These are phyloP conservation scores for Entosphenus tridentatus DNA, from an alignment of 2,113 vertebrate genomes.

Conservation along the genomic window DNA sequence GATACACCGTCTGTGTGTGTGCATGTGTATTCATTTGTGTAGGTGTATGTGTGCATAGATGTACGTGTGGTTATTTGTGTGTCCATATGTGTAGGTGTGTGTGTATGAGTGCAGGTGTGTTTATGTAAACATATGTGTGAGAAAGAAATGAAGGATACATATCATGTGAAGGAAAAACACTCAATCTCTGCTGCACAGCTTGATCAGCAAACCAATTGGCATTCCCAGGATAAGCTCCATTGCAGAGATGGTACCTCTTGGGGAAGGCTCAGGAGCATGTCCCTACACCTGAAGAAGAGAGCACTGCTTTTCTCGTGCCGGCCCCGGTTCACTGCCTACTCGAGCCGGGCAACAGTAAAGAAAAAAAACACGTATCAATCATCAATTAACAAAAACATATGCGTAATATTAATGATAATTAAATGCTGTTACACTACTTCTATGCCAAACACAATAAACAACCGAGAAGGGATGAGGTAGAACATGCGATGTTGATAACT, in stretches of 20 bases:
- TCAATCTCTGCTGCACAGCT: too few relatives aligned
- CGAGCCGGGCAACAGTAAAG: conserved; percentile 44
- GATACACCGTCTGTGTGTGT: conserved; percentile 35
- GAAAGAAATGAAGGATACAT: too few relatives aligned
- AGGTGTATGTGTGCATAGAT: conserved; percentile 5
- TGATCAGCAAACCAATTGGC: too few relatives aligned
- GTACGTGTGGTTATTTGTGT: too few relatives aligned
- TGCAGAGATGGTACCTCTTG: conserved; percentile 28
- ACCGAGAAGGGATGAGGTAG: neutral
- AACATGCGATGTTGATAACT: neutral
- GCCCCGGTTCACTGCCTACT: conserved; percentile 27
- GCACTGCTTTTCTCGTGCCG: conserved; percentile 16
- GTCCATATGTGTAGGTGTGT: too few relatives aligned
- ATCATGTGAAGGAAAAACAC: too few relatives aligned
- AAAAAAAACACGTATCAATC: conserved; percentile 14
- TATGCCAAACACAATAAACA: conserved; percentile 9
- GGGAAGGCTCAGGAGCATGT: conserved; percentile 50
- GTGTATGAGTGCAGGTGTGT: conserved; percentile 9
- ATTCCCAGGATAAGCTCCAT: neutral
- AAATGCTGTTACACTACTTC: neutral
- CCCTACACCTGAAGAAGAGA: conserved; percentile 27
- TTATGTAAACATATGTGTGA: neutral
- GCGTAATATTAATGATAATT: too few relatives aligned
- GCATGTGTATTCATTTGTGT: conserved; percentile 11
- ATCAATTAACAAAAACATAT: conserved; percentile 2